Conservation (phyloP, 1,140 invertebrate species). For the Anastatus disparis region DNA sequence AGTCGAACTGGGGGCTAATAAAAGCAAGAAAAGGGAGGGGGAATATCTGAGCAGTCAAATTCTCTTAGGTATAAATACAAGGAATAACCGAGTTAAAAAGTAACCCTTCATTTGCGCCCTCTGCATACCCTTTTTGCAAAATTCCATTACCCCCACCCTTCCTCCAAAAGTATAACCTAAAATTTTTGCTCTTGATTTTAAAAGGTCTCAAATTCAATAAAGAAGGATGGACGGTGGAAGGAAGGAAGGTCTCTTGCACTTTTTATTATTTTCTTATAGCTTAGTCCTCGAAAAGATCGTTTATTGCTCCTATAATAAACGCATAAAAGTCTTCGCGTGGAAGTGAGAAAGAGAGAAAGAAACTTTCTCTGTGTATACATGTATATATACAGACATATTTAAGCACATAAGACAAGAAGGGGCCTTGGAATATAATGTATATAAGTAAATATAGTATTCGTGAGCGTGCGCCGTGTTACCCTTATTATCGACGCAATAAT, state of each 20-base stretch:
- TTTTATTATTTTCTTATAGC: too few species aligned
- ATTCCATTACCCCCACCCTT: too few species aligned
- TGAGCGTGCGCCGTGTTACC: conserved; percentile 21
- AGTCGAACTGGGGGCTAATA: conserved; percentile 12
- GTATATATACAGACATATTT: too few species aligned
- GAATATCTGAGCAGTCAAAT: neutral
- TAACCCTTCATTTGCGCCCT: conserved; percentile 45
- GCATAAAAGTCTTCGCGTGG: conserved; percentile 45
- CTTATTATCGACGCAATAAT: conserved; percentile 54
- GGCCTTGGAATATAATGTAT: too few species aligned
- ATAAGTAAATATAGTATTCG: conserved; percentile 43
- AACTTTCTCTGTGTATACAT: conserved; percentile 36
- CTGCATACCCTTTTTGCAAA: too few species aligned
- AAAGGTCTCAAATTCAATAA: too few species aligned
- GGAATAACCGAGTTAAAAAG: conserved; percentile 9
- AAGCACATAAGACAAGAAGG: neutral
- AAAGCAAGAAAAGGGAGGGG: neutral
- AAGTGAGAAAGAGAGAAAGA: neutral
- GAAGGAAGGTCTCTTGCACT: too few species aligned
- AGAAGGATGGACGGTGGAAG: too few species aligned
- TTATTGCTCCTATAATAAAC: conserved; percentile 52
- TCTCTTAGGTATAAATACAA: neutral
- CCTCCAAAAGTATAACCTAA: too few species aligned
- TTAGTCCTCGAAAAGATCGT: too few species aligned
- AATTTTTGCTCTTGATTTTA: too few species aligned